phyloP scores from a whole-genome alignment of 2,888 invertebrate species.

The Agonum fuliginosum region DNA sequence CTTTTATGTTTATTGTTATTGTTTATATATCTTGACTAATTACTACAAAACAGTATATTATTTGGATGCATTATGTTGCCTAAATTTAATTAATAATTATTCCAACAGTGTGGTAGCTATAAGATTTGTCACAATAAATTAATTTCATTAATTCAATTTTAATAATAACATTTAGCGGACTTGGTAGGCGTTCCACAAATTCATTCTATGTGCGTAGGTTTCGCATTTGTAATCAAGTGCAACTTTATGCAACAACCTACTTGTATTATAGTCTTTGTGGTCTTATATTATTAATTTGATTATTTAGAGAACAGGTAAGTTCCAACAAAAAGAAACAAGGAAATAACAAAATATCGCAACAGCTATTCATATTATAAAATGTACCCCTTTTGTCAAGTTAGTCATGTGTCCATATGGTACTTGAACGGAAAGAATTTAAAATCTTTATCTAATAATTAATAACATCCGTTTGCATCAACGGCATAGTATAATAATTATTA shows the following conservation, averaged over 20 bases:
- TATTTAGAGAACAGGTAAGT: no score
- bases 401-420: not conserved
- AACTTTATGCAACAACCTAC: not conserved
- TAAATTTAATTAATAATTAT: not conserved
- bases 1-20: no score
- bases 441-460: not conserved
- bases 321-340: not conserved
- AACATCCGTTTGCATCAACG: not conserved
- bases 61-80: no score
- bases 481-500: not conserved
- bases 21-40: no score
- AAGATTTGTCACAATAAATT: conserved; percentile 2
- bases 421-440: no score
- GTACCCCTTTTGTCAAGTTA: no score
- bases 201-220: not conserved
- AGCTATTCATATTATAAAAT: no score
- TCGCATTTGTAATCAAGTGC: not conserved
- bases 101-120: not conserved
- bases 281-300: no score
- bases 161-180: not conserved
- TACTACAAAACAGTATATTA: no score
- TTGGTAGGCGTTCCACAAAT: not conserved
- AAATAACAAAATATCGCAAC: not conserved
- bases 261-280: no score
- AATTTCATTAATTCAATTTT: conserved; percentile 12